phyloP scores from a whole-genome alignment of 2,888 invertebrate species.

The Trissoscelio sp. region DNA sequence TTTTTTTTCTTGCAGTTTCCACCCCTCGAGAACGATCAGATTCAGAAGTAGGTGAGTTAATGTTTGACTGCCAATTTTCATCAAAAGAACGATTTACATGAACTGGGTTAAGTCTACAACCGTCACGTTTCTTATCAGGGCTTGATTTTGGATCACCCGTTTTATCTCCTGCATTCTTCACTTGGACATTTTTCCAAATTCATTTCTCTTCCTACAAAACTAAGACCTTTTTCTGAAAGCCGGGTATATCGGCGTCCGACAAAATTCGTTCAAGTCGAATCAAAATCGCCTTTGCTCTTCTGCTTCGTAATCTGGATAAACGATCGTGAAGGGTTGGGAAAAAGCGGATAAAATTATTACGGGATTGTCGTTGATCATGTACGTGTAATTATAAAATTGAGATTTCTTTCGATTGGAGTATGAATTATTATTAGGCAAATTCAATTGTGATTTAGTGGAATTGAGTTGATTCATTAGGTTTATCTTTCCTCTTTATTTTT shows the following conservation, averaged over 20 bases:
- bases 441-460: no score
- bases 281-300: constrained; percentile 55
- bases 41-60: constrained; percentile 37
- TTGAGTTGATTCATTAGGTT: no score
- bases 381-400: constrained; percentile 22
- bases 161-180: constrained; percentile 51
- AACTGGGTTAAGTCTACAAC: constrained; percentile 58
- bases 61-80: constrained; percentile 54
- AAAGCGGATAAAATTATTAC: constrained; percentile 45
- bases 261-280: constrained; percentile 52
- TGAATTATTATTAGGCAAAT: no score
- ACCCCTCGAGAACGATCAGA: constrained; percentile 33
- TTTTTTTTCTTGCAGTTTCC: constrained; percentile 21
- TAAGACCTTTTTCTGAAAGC: constrained; percentile 31
- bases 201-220: constrained; percentile 51
- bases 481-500: no score
- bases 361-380: constrained; percentile 40
- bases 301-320: constrained; percentile 57
- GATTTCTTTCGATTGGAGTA: constrained; percentile 6
- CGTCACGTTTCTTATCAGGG: constrained; percentile 50
- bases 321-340: constrained; percentile 27
- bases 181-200: constrained; percentile 60
- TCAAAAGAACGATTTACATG: constrained; percentile 59
- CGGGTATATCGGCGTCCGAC: constrained; percentile 37
- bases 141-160: constrained; percentile 52